phyloP scores from a whole-genome alignment of 2,888 invertebrate genomes.

The Octodonta nipae region DNA sequence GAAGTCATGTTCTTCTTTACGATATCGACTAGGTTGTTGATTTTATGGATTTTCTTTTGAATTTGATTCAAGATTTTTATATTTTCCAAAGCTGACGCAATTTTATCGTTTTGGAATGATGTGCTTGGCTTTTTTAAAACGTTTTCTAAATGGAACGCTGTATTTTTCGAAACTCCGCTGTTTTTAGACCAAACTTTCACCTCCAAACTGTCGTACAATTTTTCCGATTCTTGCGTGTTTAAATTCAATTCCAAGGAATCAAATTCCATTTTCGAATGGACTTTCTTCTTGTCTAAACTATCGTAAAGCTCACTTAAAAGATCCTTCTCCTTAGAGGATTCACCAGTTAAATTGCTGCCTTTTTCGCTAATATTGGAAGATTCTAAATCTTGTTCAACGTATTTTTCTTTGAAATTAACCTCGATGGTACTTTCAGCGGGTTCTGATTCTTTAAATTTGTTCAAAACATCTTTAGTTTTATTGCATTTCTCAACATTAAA shows the following conservation, averaged over 20 bases:
- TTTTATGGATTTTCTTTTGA: conserved; percentile 55
- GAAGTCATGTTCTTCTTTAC: conserved; percentile 48
- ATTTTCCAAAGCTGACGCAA: conserved; percentile 39
- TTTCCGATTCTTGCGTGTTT: conserved; percentile 21
- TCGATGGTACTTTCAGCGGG: conserved; percentile 29
- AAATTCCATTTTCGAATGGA: conserved; percentile 26
- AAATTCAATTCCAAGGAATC: conserved; percentile 30
- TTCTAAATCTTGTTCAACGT: conserved; percentile 31
- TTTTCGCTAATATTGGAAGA: conserved; percentile 9
- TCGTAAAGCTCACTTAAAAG: conserved; percentile 30
- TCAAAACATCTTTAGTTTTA: conserved; percentile 13
- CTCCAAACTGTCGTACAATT: conserved; percentile 29
- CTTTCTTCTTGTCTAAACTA: conserved; percentile 29
- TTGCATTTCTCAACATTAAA: conserved; percentile 22
- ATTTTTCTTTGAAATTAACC: conserved; percentile 32
- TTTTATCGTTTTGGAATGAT: conserved; percentile 20
- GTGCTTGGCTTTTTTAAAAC: conserved; percentile 32
- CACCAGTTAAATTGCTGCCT: no score
- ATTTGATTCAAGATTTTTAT: conserved; percentile 51
- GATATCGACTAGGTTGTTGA: conserved; percentile 50
- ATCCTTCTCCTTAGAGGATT: conserved; percentile 11
- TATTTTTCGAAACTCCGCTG: conserved; percentile 18
- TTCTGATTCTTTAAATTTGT: conserved; percentile 18
- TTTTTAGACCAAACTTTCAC: conserved; percentile 23
- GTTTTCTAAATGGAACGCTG: conserved; percentile 20